Base-by-base conservation (phyloP, 1,140 invertebrate species). In the Drosophila tani region DNA sequence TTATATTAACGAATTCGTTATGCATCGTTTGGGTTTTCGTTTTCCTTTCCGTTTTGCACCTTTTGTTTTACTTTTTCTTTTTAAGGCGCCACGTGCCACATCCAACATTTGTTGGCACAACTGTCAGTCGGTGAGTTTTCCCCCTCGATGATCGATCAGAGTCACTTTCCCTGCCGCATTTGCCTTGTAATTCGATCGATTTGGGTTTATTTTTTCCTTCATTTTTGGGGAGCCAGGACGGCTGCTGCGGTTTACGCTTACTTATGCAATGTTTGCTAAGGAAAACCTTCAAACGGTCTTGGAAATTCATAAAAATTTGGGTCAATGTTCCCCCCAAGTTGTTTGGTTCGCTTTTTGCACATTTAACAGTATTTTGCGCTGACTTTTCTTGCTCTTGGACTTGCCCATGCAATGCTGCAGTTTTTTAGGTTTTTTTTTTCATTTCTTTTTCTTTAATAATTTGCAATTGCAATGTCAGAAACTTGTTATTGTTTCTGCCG, bases 21-120 rank as follows among this genome's bases (percentile, higher is more conserved):
- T 71, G 71, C 71, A 63, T 88, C 63, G 77, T 82, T 86, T 86
- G 47, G 66, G 47, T 91, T 85, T 86, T 79, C 75, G 41, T 79
- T 85, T 83, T 70, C 59, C 55, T 75, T 81, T 57, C 65, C 74
- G 74, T 53, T 66, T 91, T 91, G 85, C 85, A 90, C 85, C 81
- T 88, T 88, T 88, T 85, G 70, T 79, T 56, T 70, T 47, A 43
- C 64, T n/a, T 56, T 55, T 56, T 40, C 53, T 24, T 56, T 56
- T 56, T 11, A 38, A 55, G 27, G 62, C 45, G 86, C 79, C 85
- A 90, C 85, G 85, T 90, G 85, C 85, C 85, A 74, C 63, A 82
- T 75, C 75, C 67, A 88, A 81, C 81, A 90, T 90, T 88, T 88
- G 85, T 88, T 88, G 82, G 86, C 86, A 91, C 85, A 90, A 90